These are phyloP conservation scores for Amorpha juglandis DNA, from an alignment of 2,888 invertebrate species.

Conservation along the genomic window DNA sequence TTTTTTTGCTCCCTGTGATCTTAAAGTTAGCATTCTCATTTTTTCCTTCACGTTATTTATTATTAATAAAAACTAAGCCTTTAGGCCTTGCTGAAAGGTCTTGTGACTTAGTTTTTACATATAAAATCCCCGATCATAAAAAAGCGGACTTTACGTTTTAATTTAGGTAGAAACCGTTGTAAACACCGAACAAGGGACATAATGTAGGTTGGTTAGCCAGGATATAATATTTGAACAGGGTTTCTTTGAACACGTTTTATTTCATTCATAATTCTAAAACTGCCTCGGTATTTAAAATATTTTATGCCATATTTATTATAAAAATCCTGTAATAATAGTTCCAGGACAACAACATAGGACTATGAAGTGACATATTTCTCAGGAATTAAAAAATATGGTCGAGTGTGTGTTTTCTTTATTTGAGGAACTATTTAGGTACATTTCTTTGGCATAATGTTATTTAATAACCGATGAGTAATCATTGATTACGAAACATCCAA, in stretches of 20 bases:
- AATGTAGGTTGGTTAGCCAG: background rate
- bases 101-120: background rate
- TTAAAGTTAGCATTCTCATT: constrained; percentile 1
- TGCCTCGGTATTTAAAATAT: no score
- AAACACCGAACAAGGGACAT: constrained; percentile 2
- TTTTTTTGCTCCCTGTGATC: background rate
- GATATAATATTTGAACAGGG: background rate
- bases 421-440: no score
- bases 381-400: no score
- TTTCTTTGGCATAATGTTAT: no score
- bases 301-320: no score
- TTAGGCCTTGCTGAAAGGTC: background rate
- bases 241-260: background rate
- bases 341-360: no score
- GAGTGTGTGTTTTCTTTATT: no score
- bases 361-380: no score
- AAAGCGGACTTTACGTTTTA: constrained; percentile 7
- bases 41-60: constrained; percentile 1
- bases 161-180: background rate
- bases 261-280: no score
- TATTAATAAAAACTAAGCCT: constrained; percentile 3
- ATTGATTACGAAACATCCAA: no score
- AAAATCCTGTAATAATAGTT: no score
- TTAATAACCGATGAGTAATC: no score
- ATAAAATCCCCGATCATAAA: constrained; percentile 11